Base-by-base conservation (phyloP, 2,113 vertebrate genomes). In the Otis tarda region DNA sequence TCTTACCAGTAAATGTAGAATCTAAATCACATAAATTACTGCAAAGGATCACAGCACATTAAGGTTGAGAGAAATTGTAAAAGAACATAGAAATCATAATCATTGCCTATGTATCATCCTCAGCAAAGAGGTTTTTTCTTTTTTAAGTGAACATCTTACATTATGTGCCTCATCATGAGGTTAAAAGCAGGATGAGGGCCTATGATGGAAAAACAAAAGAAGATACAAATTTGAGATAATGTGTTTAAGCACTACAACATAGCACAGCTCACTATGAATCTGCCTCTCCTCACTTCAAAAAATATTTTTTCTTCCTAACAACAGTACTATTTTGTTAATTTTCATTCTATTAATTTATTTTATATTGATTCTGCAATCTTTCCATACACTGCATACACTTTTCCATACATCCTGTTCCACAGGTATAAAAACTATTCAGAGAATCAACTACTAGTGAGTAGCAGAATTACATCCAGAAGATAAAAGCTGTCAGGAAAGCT, bases 91-190 rank as follows among this genome's bases (percentile, higher is more conserved):
- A 90, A 59, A 94, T 50, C 12, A 78, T 64, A 83, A 88, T 89
- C 80, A 67, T 56, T 90, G 63, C 11, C 35, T 80, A 77, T 75
- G 24, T 70, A 83, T 80, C 81, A 85, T 39, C n/a, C 81, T 15
- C 55, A 93, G 64, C 24, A 80, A 85, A 92, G 33, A 53, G 25
- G 9, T 14, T 65, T 93, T 93, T 86, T 74, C 71, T 65, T 94
- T 94, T 94, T 80, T 59, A 93, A 95, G 56, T 68, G 71, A 87
- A 78, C n/a, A 45, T 93, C 49, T 90, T 93, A 63, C 41, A 92
- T 83, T 87, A 83, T 81, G n/a, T 91, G 22, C 8, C 52, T 94
- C 37, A 64, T 93, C 56, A 43, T 49, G 49, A 81, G 30, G 39
- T 84, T 49, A 91, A 92, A 93, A 92, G 89, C 63, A 91, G 80